These are phyloP conservation scores for Hemicentrotus pulcherrimus DNA, from an alignment of 35 echinoderm and acorn worm species.

Conservation along the genomic window DNA sequence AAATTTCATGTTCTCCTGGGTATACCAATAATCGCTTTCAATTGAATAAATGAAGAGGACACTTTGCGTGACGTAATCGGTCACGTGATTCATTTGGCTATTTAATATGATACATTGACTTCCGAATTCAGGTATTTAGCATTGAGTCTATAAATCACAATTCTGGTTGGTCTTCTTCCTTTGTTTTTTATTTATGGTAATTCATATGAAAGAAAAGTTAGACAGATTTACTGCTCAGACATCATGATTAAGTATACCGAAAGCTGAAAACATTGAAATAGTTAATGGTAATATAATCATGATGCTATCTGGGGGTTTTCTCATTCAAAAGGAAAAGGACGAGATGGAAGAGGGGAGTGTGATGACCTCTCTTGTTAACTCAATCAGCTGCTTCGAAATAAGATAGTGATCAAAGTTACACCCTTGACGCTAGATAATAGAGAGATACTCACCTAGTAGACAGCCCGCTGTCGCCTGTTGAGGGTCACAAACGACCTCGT, in stretches of 20 bases:
- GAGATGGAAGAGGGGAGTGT: background rate
- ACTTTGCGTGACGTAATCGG: background rate
- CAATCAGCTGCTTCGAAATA: background rate
- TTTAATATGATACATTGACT: background rate
- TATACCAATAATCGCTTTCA: background rate
- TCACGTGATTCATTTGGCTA: background rate
- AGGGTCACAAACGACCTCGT: conserved; percentile 56
- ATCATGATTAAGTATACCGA: background rate
- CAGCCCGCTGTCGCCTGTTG: background rate
- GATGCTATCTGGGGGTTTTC: background rate
- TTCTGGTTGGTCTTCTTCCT: too few relatives aligned
- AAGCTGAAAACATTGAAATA: background rate
- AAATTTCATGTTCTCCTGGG: background rate
- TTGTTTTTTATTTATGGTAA: too few relatives aligned
- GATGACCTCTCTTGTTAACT: background rate
- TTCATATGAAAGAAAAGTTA: too few relatives aligned
- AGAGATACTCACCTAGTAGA: conserved; percentile 20
- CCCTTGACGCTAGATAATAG: background rate
- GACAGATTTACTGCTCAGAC: too few relatives aligned
- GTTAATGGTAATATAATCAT: background rate
- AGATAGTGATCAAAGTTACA: too few relatives aligned
- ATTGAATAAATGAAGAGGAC: background rate
- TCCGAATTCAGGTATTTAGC: background rate
- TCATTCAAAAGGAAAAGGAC: background rate
- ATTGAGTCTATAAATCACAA: too few relatives aligned